Base-by-base conservation (phyloP, 2,797 vertebrate genomes). In the Macrochelys suwanniensis region DNA sequence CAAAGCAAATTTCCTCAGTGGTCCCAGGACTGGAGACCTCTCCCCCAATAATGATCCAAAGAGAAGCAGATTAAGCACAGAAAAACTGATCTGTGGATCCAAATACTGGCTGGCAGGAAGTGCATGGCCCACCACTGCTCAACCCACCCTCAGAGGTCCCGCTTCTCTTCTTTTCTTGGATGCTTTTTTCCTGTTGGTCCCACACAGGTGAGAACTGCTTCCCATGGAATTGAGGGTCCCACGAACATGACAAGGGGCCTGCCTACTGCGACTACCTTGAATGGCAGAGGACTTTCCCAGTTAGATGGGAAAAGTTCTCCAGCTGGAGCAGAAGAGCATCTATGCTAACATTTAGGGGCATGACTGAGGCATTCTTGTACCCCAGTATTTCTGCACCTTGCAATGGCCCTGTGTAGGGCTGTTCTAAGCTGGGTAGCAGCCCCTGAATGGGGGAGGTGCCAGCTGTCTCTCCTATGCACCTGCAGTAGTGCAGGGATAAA, bases 381-480 rank as follows among this genome's bases (percentile, higher is more conserved):
- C 28, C 28, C 56, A 4, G 86, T 31, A 28, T 47, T 77, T 49
- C 74, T 49, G 25, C 45, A 28, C 23, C 45, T 25, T 49, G 45
- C 45, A 77, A 26, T 47, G 71, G 71, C 11, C 11, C 37, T 25
- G 23, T 42, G 8, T 74, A 85, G 33, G 17, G 28, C 42, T 85
- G 0, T 8, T 89, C 68, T 90, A 28, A 77, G 71, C 37, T 21
- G 84, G 57, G 4, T 25, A 76, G 56, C 12, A 49, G 71, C 16
- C 2, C 28, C 53, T 57, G 47, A 56, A 37, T 23, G 89, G 84
- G 87, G 56, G 89, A 50, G 26, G 49, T 81, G 71, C 2, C 11
- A 79, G 28, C 28, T 74, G 11, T 94, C 84, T 56, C 11, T 87
- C 6, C 53, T 37, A 37, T 94, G 33, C 90, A 96, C 96, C 89